Base-by-base conservation (phyloP, 2,888 invertebrate species). In the Mythimna vitellina region DNA sequence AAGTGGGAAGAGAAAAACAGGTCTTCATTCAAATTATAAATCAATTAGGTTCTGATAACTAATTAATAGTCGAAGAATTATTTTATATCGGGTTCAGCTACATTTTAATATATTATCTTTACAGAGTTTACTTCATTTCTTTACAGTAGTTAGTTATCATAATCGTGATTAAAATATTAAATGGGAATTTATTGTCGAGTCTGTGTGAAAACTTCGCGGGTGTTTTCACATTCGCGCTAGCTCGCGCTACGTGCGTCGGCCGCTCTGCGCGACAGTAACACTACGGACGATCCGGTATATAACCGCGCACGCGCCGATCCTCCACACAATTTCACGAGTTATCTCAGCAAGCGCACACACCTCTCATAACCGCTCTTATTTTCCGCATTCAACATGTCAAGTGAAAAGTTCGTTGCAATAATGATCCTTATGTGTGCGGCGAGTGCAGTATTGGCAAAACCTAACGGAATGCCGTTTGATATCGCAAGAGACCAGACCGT, bases 361-460 rank as follows among this genome's bases (percentile, higher is more conserved):
- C 63, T 73, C 73, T 46, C 35, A 1, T 29, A 54, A 25, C 56
- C 49, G 14, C 32, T 66, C 76, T 42, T 51, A 66, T 81, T 80
- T 78, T 78, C 67, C 70, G 51, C 65, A 65, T 60, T 46, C 2
- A 81, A 51, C 32, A 80, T 80, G 80, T 68, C 66, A 56, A 65
- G 8, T 22, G 46, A 57, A 65, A 78, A 60, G 58, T 76, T 64
- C 46, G 51, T 78, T 65, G 38, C 69, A 29, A n/a, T 65, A 46
- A 71, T 20, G n/a, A 58, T 63, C 32, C 20, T 75, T 8, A 57
- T 62, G 65, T 67, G 73, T 66, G 69, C 63, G 22, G 58, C 51
- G 38, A 29, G 53, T 22, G 51, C 17, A 10, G 83, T 73, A 68
- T 49, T 64, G 35, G 71, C 72, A 17, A 62, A 58, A 29, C 68